These are phyloP conservation scores for Paedocypris sp. DNA, from an alignment of 2,113 vertebrate genomes.

Conservation along the genomic window DNA sequence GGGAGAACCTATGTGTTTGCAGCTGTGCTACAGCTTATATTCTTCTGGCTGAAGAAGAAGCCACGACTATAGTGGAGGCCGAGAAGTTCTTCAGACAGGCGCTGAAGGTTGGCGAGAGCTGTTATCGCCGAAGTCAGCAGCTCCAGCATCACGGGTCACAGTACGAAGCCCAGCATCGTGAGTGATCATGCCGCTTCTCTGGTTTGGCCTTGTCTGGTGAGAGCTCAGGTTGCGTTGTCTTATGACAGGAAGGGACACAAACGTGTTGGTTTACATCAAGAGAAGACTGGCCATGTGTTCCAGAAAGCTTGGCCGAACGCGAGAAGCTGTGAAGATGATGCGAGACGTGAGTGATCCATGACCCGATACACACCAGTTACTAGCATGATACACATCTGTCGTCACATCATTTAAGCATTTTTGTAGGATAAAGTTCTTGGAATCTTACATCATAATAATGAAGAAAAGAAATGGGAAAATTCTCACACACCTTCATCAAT, in stretches of 20 bases:
- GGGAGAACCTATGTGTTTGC: neutral
- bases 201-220: slow-evolving; percentile 95
- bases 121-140: slow-evolving; percentile 92
- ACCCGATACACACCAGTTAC: neutral
- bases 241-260: slow-evolving; percentile 86
- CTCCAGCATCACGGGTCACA: slow-evolving; percentile 91
- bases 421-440: no score
- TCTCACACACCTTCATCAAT: no score
- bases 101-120: slow-evolving; percentile 84
- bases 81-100: slow-evolving; percentile 94
- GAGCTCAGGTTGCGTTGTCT: slow-evolving; percentile 42
- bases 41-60: slow-evolving; percentile 93
- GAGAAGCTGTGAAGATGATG: slow-evolving; percentile 99
- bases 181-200: slow-evolving; percentile 52
- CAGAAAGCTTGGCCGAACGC: slow-evolving; percentile 88
- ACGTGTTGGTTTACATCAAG: slow-evolving; percentile 96
- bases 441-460: no score
- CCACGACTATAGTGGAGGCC: slow-evolving; percentile 93
- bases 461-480: no score
- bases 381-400: no score
- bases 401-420: no score
- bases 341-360: slow-evolving; percentile 79
- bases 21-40: slow-evolving; percentile 90
- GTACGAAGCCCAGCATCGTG: slow-evolving; percentile 94
- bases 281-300: slow-evolving; percentile 96